Evolutionary conservation across 2,888 invertebrate genomes (phyloP).

Genomic region (Erebia palarica): DNA sequence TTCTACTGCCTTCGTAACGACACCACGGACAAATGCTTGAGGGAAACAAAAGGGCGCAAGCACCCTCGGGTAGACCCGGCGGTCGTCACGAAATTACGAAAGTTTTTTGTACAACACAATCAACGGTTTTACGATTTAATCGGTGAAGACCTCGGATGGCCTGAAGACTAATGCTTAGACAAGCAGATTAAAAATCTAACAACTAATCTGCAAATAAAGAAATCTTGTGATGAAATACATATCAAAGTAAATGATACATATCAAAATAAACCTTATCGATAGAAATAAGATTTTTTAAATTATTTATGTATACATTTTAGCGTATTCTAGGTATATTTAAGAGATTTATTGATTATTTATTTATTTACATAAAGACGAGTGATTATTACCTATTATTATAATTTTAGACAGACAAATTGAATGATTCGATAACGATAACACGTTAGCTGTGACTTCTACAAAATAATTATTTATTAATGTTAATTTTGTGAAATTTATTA

Average conservation of each 20-base stretch:
- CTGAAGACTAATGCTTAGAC: conserved; percentile 85
- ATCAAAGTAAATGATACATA: conserved; percentile 64
- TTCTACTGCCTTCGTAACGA: conserved; percentile 96
- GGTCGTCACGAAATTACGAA: conserved; percentile 89
- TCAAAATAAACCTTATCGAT: conserved; percentile 69
- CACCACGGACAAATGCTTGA: conserved; percentile 91
- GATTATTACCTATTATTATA: conserved; percentile 35
- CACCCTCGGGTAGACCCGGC: conserved; percentile 93
- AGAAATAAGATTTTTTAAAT: conserved; percentile 71
- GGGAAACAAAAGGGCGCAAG: conserved; percentile 90
- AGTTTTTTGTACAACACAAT: conserved; percentile 95
- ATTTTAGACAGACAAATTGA: conserved; percentile 36
- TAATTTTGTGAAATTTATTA: conserved; percentile 29
- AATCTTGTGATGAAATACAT: conserved; percentile 70
- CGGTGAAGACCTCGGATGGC: conserved; percentile 97
- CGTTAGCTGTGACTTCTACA: conserved; percentile 40
- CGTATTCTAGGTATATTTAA: conserved; percentile 53
- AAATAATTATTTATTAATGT: conserved; percentile 23
- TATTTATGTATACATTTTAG: conserved; percentile 77
- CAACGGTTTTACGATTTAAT: conserved; percentile 95
- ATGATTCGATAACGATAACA: conserved; percentile 41
- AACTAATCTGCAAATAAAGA: conserved; percentile 37
- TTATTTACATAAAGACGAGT: conserved; percentile 48
- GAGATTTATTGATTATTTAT: conserved; percentile 49
- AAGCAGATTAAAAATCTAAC: conserved; percentile 25